Evolutionary conservation across 2,113 vertebrate genomes (phyloP).

Genomic region (Oncorhynchus masou): DNA sequence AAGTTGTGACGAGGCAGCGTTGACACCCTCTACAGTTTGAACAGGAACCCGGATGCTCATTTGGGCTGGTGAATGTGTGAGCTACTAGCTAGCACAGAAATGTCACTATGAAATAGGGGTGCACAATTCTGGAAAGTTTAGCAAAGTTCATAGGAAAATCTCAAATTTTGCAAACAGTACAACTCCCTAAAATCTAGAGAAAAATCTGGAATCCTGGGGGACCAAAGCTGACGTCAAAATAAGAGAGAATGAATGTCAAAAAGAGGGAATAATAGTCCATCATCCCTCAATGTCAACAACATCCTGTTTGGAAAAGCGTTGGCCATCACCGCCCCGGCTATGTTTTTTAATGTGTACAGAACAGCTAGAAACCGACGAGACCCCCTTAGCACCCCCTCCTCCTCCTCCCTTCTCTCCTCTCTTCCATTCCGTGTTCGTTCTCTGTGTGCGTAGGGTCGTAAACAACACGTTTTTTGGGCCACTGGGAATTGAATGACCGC

Average conservation of each 20-base stretch:
- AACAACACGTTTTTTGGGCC: slow-evolving; percentile 29
- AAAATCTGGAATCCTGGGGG: background rate
- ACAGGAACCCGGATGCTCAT: slow-evolving; percentile 27
- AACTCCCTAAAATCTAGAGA: background rate
- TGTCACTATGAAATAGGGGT: background rate
- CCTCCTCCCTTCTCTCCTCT: background rate
- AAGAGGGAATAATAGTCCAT: no score
- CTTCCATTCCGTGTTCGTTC: background rate
- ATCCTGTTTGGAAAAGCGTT: slow-evolving; percentile 18
- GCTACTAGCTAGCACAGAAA: background rate
- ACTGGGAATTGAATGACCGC: background rate
- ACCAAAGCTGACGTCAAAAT: background rate
- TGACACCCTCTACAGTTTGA: slow-evolving; percentile 31
- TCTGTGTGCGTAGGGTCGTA: slow-evolving; percentile 25
- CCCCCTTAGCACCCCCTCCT: background rate
- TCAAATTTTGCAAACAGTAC: background rate
- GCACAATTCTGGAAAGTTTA: background rate
- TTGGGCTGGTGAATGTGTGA: slow-evolving; percentile 34
- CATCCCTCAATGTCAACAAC: slow-evolving; percentile 17
- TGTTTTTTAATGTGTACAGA: background rate
- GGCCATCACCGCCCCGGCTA: no score
- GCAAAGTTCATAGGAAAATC: background rate
- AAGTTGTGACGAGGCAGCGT: slow-evolving; percentile 46
- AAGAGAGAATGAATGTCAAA: no score
- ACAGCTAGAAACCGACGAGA: background rate